These are phyloP conservation scores for Chymomyza costata DNA, from an alignment of 1,140 invertebrate genomes.

Conservation along the genomic window DNA sequence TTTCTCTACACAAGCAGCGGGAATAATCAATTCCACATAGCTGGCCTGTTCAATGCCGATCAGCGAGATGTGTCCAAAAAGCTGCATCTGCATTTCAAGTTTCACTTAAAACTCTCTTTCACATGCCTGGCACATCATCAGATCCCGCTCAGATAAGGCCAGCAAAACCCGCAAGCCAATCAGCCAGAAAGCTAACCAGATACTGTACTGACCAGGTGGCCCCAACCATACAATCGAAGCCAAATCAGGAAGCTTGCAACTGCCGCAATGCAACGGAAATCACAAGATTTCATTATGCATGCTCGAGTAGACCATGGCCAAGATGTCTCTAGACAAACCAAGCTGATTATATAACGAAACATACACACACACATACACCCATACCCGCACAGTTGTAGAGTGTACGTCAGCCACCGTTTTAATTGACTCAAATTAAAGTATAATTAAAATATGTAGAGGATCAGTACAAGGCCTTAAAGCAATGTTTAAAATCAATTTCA, in stretches of 20 bases:
- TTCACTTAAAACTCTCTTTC: constrained; percentile 27
- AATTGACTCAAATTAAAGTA: constrained; percentile 67
- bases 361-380: constrained; percentile 16
- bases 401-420: constrained; percentile 47
- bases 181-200: no score
- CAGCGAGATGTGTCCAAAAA: no score
- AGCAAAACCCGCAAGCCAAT: constrained; percentile 13
- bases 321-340: constrained; percentile 11
- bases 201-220: no score
- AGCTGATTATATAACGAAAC: constrained; percentile 51
- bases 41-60: no score
- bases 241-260: constrained; percentile 48
- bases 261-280: constrained; percentile 53
- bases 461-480: constrained; percentile 22
- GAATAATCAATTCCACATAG: no score
- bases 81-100: constrained; percentile 50
- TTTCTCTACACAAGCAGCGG: constrained; percentile 3
- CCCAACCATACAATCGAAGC: constrained; percentile 41
- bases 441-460: constrained; percentile 66
- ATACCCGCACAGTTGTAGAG: constrained; percentile 7
- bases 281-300: constrained; percentile 63
- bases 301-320: no score
- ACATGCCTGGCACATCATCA: constrained; percentile 34
- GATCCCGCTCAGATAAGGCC: constrained; percentile 37
- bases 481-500: constrained; percentile 53